Conservation (phyloP, 1,140 invertebrate genomes). For the Drosophila asahinai region DNA sequence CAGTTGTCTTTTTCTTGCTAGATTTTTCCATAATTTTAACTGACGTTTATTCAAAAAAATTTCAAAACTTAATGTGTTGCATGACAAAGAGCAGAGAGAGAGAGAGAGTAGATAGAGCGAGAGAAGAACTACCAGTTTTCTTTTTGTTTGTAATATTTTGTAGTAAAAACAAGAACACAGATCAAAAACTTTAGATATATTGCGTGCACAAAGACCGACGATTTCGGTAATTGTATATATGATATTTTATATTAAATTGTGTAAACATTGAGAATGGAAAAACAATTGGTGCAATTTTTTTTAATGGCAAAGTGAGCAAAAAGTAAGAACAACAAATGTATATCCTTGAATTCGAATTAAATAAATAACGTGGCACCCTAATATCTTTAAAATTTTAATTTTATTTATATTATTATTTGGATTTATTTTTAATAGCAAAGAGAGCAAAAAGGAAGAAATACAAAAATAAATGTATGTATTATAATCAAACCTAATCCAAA, state of each 20-base stretch:
- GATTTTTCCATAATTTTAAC: neutral
- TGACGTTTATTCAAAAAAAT: no score
- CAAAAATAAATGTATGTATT: neutral
- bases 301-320: constrained; percentile 40
- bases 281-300: constrained; percentile 48
- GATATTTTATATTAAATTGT: constrained; percentile 20
- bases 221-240: constrained; percentile 37
- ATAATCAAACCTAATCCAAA: neutral
- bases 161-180: constrained; percentile 42
- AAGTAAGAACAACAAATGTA: constrained; percentile 32
- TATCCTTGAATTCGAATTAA: constrained; percentile 8
- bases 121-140: constrained; percentile 40
- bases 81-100: constrained; percentile 29
- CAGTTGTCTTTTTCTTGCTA: neutral
- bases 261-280: constrained; percentile 50
- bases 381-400: constrained; percentile 6
- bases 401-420: no score
- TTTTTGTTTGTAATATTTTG: constrained; percentile 19
- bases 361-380: constrained; percentile 21
- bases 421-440: no score
- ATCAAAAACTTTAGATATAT: constrained; percentile 64
- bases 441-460: no score
- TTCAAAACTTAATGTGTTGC: constrained; percentile 38
- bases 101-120: constrained; percentile 27
- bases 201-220: constrained; percentile 79